These are phyloP conservation scores for Hyles lineata DNA, from an alignment of 2,888 invertebrate species.

Conservation along the genomic window DNA sequence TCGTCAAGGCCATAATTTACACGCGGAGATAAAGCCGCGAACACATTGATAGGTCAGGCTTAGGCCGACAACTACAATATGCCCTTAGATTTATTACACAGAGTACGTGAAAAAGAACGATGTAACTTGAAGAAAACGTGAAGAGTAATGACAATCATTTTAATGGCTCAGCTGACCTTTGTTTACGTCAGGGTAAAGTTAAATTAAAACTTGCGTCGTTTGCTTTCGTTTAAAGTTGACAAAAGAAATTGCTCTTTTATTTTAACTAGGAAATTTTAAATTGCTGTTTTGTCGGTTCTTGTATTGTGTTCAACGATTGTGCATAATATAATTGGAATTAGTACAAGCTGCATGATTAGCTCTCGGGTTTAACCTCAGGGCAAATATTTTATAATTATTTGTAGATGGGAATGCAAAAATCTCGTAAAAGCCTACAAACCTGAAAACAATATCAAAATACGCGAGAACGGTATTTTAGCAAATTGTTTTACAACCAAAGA, in stretches of 20 bases:
- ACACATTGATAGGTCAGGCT: slow-evolving; percentile 20
- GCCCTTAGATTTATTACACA: background rate
- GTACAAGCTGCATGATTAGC: too few species aligned
- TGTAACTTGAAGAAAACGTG: background rate
- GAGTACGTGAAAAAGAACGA: background rate
- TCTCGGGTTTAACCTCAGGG: too few species aligned
- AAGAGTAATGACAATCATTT: slow-evolving; percentile 9
- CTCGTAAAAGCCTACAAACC: too few species aligned
- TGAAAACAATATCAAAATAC: too few species aligned
- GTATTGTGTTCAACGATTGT: too few species aligned
- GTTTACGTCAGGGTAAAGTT: background rate
- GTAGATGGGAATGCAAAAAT: too few species aligned
- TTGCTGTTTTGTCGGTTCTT: too few species aligned
- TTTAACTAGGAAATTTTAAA: background rate
- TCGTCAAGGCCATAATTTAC: slow-evolving; percentile 22
- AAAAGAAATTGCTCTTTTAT: background rate
- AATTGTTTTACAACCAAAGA: too few species aligned
- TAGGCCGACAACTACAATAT: slow-evolving; percentile 24
- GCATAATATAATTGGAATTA: too few species aligned
- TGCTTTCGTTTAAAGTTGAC: background rate
- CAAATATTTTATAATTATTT: too few species aligned
- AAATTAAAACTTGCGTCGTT: background rate
- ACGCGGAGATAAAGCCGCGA: slow-evolving; percentile 22
- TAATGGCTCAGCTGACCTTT: background rate
- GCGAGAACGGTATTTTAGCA: too few species aligned